Base-by-base conservation (phyloP, 2,888 invertebrate genomes). In the Sinopyrophorus schimmeli region DNA sequence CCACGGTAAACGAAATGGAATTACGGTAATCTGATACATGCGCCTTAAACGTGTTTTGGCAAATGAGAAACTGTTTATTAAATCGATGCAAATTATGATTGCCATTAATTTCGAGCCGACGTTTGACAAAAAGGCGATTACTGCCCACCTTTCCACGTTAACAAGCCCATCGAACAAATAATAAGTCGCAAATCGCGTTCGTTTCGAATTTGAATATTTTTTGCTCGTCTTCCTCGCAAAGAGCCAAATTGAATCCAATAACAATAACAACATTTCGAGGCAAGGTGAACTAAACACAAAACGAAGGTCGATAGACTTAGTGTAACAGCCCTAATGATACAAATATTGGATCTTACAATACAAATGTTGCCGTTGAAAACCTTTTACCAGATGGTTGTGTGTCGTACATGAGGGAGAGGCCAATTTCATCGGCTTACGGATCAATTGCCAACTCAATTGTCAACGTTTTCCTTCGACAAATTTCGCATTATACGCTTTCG, bases 31-130 rank as follows among this genome's bases (percentile, higher is more conserved):
- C 71, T 70, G 70, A 70, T 71, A 69, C 71, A 62, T 65, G 62
- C 61, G 67, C 58, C 57, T n/a, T 64, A 64, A 64, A 67, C 71
- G 70, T 71, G 71, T 70, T 70, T 67, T 68, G 64, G 70, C 70
- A 70, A 71, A 71, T 70, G 68, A 71, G 68, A 70, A 69, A 68
- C 70, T 69, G 67, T 69, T 71, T 71, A 70, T 66, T 67, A 68
- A 68, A 60, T 63, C 11, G 10, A 10, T 18, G 16, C 23, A 23
- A 20, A 3, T 28, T 28, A 28, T 11, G 3, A 28, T 10, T 14
- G 28, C 7, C 7, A 28, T 7, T 3, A 28, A 20, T 20, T 20
- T 20, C 20, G 20, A 31, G n/a, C n/a, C n/a, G n/a, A n/a, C n/a
- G n/a, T n/a, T n/a, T n/a, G n/a, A n/a, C n/a, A n/a, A n/a, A n/a